These are phyloP conservation scores for Drosophila busckii DNA, from an alignment of 1,140 invertebrate species.

Conservation along the genomic window DNA sequence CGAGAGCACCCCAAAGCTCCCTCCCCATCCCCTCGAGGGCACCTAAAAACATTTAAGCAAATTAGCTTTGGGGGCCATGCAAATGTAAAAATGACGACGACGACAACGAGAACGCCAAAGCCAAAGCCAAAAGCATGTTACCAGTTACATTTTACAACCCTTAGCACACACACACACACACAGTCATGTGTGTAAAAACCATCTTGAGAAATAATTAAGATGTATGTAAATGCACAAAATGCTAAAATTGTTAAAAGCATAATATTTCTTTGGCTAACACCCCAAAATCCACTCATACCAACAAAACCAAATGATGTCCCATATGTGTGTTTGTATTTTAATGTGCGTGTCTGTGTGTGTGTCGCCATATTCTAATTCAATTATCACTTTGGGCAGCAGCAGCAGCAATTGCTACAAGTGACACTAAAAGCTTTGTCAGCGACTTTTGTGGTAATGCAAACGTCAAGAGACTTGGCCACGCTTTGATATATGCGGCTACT, in stretches of 20 bases:
- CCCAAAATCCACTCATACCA: constrained; percentile 24
- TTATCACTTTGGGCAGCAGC: constrained; percentile 65
- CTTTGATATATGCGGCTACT: constrained; percentile 65
- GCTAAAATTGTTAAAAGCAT: constrained; percentile 78
- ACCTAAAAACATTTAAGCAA: constrained; percentile 76
- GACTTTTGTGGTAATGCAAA: constrained; percentile 62
- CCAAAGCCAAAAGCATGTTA: too few relatives aligned
- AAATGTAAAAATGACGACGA: constrained; percentile 75
- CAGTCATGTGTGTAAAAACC: constrained; percentile 44
- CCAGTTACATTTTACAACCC: constrained; percentile 67
- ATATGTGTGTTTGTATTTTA: constrained; percentile 51
- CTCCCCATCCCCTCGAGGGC: too few relatives aligned
- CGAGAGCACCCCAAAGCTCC: not conserved
- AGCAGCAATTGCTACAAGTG: constrained; percentile 25
- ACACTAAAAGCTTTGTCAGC: constrained; percentile 76
- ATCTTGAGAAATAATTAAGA: constrained; percentile 79
- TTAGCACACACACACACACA: constrained; percentile 11
- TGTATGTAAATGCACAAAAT: constrained; percentile 77
- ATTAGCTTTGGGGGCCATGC: constrained; percentile 75
- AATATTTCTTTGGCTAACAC: constrained; percentile 68
- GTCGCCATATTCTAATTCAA: constrained; percentile 78
- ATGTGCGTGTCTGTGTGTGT: constrained; percentile 33
- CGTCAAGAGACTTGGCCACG: constrained; percentile 35
- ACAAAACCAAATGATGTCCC: constrained; percentile 53
- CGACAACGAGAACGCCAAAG: too few relatives aligned